These are phyloP conservation scores for Eidolon helvum DNA, from an alignment of 2,113 vertebrate genomes.

Conservation along the genomic window DNA sequence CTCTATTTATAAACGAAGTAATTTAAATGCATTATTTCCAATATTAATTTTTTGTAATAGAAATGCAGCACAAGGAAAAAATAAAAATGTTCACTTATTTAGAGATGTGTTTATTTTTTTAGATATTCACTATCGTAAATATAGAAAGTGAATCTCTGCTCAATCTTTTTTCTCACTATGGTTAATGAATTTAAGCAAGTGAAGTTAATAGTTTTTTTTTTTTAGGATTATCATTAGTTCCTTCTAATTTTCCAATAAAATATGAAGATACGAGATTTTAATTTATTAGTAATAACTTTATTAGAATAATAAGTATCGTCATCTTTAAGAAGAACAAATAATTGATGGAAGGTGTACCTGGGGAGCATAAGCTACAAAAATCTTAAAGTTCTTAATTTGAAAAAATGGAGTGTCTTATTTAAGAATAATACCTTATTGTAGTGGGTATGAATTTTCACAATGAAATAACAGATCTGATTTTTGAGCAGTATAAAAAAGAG, in stretches of 20 bases:
- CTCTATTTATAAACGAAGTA: not conserved
- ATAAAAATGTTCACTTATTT: not conserved
- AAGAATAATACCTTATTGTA: not conserved
- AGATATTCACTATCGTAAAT: not conserved
- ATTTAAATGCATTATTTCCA: not conserved
- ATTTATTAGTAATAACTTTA: not conserved
- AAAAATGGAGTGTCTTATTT: not conserved
- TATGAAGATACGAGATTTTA: not conserved
- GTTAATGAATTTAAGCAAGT: not conserved
- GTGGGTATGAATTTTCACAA: not conserved
- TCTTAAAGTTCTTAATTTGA: not conserved
- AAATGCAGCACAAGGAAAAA: not conserved
- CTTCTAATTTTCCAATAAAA: not conserved
- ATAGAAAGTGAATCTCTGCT: not conserved
- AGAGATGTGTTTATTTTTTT: not conserved
- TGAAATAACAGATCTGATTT: not conserved
- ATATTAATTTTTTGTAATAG: not conserved
- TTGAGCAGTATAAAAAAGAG: not conserved
- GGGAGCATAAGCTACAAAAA: not conserved
- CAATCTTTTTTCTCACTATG: not conserved
- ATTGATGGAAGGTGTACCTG: not conserved
- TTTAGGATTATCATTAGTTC: not conserved
- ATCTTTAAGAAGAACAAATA: not conserved
- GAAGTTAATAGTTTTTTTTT: not conserved
- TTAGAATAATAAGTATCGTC: not conserved